phyloP scores from a whole-genome alignment of 2,113 vertebrate species.

The Meriones unguiculatus region DNA sequence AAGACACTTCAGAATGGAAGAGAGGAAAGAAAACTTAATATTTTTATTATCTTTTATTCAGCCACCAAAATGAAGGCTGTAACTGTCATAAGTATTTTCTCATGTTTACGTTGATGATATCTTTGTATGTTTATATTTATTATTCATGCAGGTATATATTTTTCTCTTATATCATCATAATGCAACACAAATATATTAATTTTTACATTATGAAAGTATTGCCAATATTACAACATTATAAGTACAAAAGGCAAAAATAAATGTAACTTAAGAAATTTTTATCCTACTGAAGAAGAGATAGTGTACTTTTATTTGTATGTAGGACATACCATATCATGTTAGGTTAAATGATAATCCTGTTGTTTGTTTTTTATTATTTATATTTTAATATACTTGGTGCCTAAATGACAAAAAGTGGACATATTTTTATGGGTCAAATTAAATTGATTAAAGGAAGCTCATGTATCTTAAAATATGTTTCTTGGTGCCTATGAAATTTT shows the following conservation, averaged over 20 bases:
- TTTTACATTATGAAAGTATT: neutral
- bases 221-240: neutral
- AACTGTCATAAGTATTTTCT: neutral
- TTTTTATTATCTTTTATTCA: neutral
- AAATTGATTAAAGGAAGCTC: neutral
- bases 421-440: neutral
- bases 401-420: neutral
- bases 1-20: too few species aligned
- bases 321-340: neutral
- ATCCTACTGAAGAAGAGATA: accelerated
- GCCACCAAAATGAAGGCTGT: neutral
- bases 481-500: neutral
- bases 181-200: neutral
- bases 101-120: neutral
- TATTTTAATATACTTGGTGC: too few species aligned
- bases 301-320: neutral
- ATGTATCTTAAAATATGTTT: neutral
- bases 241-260: neutral
- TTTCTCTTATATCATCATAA: neutral
- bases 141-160: neutral
- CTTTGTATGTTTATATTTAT: neutral
- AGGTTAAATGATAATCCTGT: neutral
- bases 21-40: neutral
- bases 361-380: neutral
- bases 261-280: neutral